These are phyloP conservation scores for Rhyzopertha dominica DNA, from an alignment of 1,140 invertebrate genomes.

Conservation along the genomic window DNA sequence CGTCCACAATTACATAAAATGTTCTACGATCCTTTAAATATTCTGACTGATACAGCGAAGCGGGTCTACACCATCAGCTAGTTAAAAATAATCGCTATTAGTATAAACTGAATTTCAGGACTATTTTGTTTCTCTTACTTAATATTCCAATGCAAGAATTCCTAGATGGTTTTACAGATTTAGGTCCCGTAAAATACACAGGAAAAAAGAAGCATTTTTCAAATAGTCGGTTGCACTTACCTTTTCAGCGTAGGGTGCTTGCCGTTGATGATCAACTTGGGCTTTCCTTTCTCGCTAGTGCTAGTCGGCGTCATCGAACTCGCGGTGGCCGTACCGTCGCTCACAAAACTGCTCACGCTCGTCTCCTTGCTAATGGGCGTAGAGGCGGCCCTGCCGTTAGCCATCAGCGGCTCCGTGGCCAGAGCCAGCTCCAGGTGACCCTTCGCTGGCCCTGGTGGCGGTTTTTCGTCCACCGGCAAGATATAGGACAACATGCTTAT, in stretches of 20 bases:
- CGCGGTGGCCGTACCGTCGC: slow-evolving; percentile 48
- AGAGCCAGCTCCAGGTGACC: slow-evolving; percentile 47
- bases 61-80: too few species aligned
- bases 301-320: slow-evolving; percentile 53
- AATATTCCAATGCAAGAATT: too few species aligned
- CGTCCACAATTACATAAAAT: too few species aligned
- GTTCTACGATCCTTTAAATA: too few species aligned
- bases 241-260: slow-evolving; percentile 59
- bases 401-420: slow-evolving; percentile 11
- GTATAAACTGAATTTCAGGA: too few species aligned
- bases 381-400: slow-evolving; percentile 17
- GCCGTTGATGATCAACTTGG: slow-evolving; percentile 53
- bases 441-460: slow-evolving; percentile 52
- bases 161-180: too few species aligned
- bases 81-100: too few species aligned
- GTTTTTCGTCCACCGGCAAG: slow-evolving; percentile 60
- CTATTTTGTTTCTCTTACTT: too few species aligned
- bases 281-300: slow-evolving; percentile 52
- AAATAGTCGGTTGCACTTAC: too few species aligned
- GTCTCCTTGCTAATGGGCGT: slow-evolving; percentile 49
- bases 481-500: slow-evolving; percentile 66
- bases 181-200: too few species aligned
- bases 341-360: slow-evolving; percentile 53
- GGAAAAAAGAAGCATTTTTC: too few species aligned
- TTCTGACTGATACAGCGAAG: too few species aligned